Conservation (phyloP, 23 tunicate species). For the Halocynthia roretzi region DNA sequence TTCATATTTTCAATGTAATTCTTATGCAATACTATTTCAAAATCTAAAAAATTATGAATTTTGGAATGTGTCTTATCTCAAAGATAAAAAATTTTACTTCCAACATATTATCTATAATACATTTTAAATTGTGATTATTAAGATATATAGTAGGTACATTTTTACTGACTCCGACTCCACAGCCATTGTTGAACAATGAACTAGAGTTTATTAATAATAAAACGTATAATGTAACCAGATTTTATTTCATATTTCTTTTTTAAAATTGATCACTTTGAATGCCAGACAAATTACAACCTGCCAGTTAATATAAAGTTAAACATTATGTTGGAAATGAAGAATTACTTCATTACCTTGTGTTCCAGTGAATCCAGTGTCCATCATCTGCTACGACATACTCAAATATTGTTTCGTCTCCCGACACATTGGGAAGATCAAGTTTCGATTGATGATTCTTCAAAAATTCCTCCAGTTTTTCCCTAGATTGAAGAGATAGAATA, state of each 20-base stretch:
- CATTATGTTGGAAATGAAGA: too few species aligned
- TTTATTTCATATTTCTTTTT: too few species aligned
- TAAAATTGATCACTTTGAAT: too few species aligned
- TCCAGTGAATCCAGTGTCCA: slow-evolving; percentile 88
- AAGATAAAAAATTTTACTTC: neutral
- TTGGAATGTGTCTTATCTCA: neutral
- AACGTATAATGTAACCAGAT: too few species aligned
- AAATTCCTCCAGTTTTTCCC: slow-evolving; percentile 58
- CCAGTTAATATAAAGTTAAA: too few species aligned
- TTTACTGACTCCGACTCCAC: too few species aligned
- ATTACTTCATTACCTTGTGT: slow-evolving; percentile 13
- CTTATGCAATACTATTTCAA: neutral
- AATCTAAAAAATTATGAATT: neutral
- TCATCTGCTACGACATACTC: slow-evolving; percentile 52
- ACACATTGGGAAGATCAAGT: slow-evolving; percentile 27
- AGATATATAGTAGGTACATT: too few species aligned
- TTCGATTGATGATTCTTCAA: slow-evolving; percentile 40
- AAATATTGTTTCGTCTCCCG: slow-evolving; percentile 74
- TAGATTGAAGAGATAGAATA: neutral
- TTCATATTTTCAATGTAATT: neutral
- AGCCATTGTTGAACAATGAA: too few species aligned
- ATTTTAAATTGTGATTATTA: too few species aligned
- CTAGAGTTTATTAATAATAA: too few species aligned
- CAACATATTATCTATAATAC: too few species aligned
- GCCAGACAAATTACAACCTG: too few species aligned